Conservation (phyloP, 2,888 invertebrate genomes). For the Epinotia nisella region DNA sequence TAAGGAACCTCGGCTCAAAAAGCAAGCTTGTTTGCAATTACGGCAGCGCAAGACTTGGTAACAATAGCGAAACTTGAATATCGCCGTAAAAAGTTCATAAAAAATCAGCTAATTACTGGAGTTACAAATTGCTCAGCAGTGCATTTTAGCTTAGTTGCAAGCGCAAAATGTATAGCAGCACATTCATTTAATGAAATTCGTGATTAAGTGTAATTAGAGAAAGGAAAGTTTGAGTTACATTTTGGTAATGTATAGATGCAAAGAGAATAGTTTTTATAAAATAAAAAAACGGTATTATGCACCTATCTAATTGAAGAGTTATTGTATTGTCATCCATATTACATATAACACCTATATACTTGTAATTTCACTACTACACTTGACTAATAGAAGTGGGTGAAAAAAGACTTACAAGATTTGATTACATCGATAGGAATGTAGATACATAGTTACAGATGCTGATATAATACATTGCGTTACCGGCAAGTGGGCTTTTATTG, state of each 20-base stretch:
- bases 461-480: no score
- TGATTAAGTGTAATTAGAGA: conserved; percentile 18
- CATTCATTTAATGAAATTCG: conserved; percentile 7
- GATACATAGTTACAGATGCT: no score
- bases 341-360: no score
- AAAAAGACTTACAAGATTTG: no score
- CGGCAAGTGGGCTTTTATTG: no score
- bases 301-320: no score
- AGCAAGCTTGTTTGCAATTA: conserved; percentile 28
- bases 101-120: conserved; percentile 62
- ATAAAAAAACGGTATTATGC: no score
- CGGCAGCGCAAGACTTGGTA: conserved; percentile 20
- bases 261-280: no score
- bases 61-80: conserved; percentile 32
- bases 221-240: background rate
- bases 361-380: no score
- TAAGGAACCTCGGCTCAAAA: conserved; percentile 7
- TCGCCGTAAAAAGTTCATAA: conserved; percentile 49
- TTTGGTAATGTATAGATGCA: background rate
- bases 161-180: conserved; percentile 22
- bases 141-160: conserved; percentile 51
- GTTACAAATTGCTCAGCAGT: conserved; percentile 59
- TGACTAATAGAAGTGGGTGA: no score
- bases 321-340: no score
- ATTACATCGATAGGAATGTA: no score